Evolutionary conservation across 2,888 invertebrate genomes (phyloP).

Genomic region (Ochropleura plecta): DNA sequence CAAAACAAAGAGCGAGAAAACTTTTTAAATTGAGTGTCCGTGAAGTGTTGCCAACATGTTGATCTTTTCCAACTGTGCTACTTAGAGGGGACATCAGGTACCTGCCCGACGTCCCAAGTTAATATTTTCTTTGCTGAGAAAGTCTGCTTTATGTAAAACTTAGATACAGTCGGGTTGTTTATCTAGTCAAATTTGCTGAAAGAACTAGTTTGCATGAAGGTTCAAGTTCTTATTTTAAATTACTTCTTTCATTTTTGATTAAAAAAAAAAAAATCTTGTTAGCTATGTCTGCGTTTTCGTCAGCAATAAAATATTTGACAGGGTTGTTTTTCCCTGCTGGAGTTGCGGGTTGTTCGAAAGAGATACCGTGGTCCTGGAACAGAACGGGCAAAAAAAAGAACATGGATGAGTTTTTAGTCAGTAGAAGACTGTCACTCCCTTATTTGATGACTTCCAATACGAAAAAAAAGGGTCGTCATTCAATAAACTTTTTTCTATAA

Average conservation of each 20-base stretch:
- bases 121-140: slow-evolving; percentile 84
- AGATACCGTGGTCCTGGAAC: too few relatives aligned
- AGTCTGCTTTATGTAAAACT: slow-evolving; percentile 68
- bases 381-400: too few relatives aligned
- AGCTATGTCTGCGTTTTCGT: not conserved
- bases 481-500: not conserved
- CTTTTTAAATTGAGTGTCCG: slow-evolving; percentile 90
- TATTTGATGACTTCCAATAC: too few relatives aligned
- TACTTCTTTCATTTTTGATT: not conserved
- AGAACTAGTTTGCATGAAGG: slow-evolving; percentile 25
- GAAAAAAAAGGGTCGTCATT: not conserved
- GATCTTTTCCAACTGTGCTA: slow-evolving; percentile 84
- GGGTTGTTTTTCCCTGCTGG: too few relatives aligned
- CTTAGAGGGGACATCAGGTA: slow-evolving; percentile 70
- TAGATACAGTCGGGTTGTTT: slow-evolving; percentile 52
- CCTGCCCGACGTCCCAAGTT: slow-evolving; percentile 80
- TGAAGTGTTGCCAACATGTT: slow-evolving; percentile 90
- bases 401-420: not conserved
- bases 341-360: too few relatives aligned
- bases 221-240: not conserved
- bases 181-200: slow-evolving; percentile 26
- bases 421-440: too few relatives aligned
- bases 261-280: not conserved
- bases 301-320: too few relatives aligned
- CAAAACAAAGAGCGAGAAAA: slow-evolving; percentile 88